Evolutionary conservation across 2,888 invertebrate species (phyloP).

Genomic region (Drosophila cognata): DNA sequence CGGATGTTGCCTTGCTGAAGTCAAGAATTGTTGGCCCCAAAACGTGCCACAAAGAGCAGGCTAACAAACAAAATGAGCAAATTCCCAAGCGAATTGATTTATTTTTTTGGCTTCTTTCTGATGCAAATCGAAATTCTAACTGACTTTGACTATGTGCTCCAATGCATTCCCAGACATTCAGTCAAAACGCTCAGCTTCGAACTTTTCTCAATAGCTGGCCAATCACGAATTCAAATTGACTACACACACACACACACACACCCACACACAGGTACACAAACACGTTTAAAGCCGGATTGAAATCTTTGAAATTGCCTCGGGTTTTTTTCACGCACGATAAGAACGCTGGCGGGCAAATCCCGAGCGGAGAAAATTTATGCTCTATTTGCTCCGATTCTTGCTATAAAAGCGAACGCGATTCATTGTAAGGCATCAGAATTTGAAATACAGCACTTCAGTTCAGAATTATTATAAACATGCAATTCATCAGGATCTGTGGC

Average conservation of each 20-base stretch:
- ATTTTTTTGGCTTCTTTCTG: neutral
- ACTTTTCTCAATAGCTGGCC: constrained; percentile 7
- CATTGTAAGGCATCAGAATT: neutral
- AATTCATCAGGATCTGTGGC: constrained; percentile 50
- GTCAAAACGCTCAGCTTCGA: constrained; percentile 14
- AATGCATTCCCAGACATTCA: constrained; percentile 51
- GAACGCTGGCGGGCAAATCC: constrained; percentile 32
- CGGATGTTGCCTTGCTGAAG: constrained; percentile 1
- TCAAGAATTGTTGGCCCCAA: constrained; percentile 21
- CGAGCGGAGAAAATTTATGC: neutral
- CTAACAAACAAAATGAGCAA: constrained; percentile 21
- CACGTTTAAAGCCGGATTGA: neutral
- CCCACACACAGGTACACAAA: neutral
- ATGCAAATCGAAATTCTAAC: constrained; percentile 30
- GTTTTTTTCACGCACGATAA: constrained; percentile 17
- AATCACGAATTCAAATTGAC: constrained; percentile 21
- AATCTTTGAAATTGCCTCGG: constrained; percentile 29
- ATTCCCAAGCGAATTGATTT: constrained; percentile 18
- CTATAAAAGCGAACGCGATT: constrained; percentile 41
- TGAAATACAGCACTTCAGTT: constrained; percentile 3
- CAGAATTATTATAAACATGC: constrained; percentile 38
- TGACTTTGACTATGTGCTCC: constrained; percentile 53
- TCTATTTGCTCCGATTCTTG: neutral
- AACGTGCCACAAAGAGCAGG: constrained; percentile 24
- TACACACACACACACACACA: constrained; percentile 9